Base-by-base conservation (phyloP, 2,888 invertebrate genomes). In the Acanthacorydalis orientalis region DNA sequence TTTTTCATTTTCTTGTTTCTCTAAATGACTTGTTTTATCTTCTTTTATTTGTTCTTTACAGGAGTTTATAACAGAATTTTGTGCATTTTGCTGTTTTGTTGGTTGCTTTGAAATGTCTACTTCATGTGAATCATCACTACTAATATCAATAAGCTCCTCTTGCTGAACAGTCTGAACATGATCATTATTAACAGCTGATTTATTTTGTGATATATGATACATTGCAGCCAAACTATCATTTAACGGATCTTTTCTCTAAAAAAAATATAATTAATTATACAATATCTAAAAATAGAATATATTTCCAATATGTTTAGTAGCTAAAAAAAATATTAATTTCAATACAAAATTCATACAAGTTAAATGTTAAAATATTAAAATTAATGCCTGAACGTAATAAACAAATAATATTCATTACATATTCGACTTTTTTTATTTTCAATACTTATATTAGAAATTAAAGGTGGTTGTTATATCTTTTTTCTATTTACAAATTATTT, bases 101-200 rank as follows among this genome's bases (percentile, higher is more conserved):
- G 63, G 63, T 44, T 64, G 57, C 14, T 62, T 70, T 49, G 65
- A 64, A 50, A 69, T 63, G 48, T 72, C 61, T 50, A 73, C 72
- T 48, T 74, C 75, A 53, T 76, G 75, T 42, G 78, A 71, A 55
- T 83, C 83, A 57, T 81, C 83, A 60, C 82, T 85, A 59, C 83
- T 84, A 53, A 86, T 86, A 58, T 85, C 84, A 56, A 87, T 78
- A 46, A 84, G 64, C 60, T 86, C 85, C 55, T 77, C 75, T 56
- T 80, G 79, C 11, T 77, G 77, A 2, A 69, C 63, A 49, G n/a
- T n/a, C n/a, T n/a, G n/a, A n/a, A n/a, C 65, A 65, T 12, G n/a
- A n/a, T 61, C 62, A 54, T 62, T 62, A 48, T 59, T 57, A 48
- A 55, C 57, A 39, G 54, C 52, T 3, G 56, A 55, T 4, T 59